Base-by-base conservation (phyloP, 2,113 vertebrate genomes). In the Aptenodytes patagonicus region DNA sequence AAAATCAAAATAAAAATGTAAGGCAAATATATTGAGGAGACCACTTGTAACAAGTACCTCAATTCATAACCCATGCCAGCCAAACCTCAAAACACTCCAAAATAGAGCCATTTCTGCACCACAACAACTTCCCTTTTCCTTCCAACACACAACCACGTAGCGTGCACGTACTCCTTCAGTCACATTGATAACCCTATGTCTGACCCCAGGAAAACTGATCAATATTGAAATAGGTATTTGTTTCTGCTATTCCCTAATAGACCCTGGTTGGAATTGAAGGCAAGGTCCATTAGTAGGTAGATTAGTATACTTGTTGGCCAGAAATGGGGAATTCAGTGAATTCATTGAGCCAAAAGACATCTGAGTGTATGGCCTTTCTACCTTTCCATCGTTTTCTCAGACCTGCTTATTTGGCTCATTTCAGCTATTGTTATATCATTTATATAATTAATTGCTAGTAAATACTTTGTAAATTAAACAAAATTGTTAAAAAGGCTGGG, bases 181-280 rank as follows among this genome's bases (percentile, higher is more conserved):
- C 60, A 32, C 55, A 42, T 0, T 16, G 19, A 34, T 42, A 57
- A 22, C 1, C 4, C n/a, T 12, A 7, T 2, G 3, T 52, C 55
- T 58, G 54, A 47, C 34, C 8, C 25, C 14, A 66, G 28, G 24
- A 89, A 85, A 87, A 58, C 1, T 3, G 9, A 81, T 28, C 28
- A 28, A 5, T 58, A 34, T 9, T 78, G 46, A 36, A 93, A 51
- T 11, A 68, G 3, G 9, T 31, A 17, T 64, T 93, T 65, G 3
- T 65, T 64, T 88, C 44, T 42, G 42, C 42, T 76, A 0, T 24
- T 71, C 24, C 16, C 19, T n/a, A 28, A 40, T 7, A 73, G 13
- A 6, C 32, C 24, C 26, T 70, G 4, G 0, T 12, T 58, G 40
- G 22, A 82, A 87, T 2, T 6, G 7, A 78, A 84, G 31, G 10